A percentile compares a stretch with the other conserved stretches of the same genome.
Evolutionary conservation across 2,888 invertebrate species (phyloP).

Genomic region (Subacronicta megacephala): DNA sequence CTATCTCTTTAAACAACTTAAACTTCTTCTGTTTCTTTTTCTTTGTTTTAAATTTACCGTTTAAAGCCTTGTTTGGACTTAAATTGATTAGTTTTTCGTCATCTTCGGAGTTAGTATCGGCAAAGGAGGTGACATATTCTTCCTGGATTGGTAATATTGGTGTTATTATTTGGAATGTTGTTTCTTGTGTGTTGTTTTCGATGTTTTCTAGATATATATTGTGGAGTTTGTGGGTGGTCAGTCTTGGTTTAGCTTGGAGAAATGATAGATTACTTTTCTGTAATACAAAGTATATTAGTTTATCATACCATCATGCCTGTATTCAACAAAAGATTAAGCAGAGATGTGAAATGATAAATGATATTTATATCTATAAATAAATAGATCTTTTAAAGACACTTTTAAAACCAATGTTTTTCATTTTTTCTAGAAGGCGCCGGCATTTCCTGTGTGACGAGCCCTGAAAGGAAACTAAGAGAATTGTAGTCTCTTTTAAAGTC

Average conservation of each 20-base stretch:
- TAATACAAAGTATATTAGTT: conserved; percentile 4
- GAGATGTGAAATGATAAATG: too few relatives aligned
- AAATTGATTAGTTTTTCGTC: conserved; percentile 36
- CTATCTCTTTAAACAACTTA: conserved; percentile 66
- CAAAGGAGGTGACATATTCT: conserved; percentile 13
- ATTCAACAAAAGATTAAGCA: too few relatives aligned
- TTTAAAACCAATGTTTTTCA: too few relatives aligned
- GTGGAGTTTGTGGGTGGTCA: conserved; percentile 26
- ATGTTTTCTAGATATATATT: conserved; percentile 17
- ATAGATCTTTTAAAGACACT: too few relatives aligned
- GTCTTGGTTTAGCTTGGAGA: conserved; percentile 10
- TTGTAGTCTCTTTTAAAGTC: too few relatives aligned
- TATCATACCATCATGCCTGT: too few relatives aligned
- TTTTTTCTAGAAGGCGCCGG: too few relatives aligned
- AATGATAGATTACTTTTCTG: conserved; percentile 28
- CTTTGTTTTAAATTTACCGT: conserved; percentile 28
- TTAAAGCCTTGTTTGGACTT: conserved; percentile 1
- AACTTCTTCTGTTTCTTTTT: conserved; percentile 29
- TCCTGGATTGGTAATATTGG: conserved; percentile 7
- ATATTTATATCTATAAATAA: too few relatives aligned
- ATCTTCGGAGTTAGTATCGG: conserved; percentile 30
- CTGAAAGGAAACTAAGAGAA: too few relatives aligned
- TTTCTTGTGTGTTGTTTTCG: background rate
- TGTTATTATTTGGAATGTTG: conserved; percentile 25
- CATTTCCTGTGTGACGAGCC: too few relatives aligned